Evolutionary conservation across 2,888 invertebrate genomes (phyloP), one percentile per base, ranked within the genome.

Genomic region (Tuta absoluta): DNA sequence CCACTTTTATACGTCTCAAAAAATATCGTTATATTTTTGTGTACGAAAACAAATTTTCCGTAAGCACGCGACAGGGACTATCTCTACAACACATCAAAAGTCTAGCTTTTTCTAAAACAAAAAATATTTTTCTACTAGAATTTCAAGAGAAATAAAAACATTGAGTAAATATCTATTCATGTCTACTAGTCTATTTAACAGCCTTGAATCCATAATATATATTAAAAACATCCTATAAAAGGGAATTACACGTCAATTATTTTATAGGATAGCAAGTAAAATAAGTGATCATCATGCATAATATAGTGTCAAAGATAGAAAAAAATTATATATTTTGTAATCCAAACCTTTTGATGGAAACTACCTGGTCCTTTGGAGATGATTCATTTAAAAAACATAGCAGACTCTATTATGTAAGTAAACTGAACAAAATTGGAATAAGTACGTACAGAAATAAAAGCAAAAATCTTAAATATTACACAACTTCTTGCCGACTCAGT

Each of bases 41-140:
- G 85, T 87, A 80, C 74, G 75, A 84, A 87, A 84, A 81, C 84
- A 87, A 82, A 72, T 73, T 76, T 76, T 49, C 48, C 74, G 72
- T 56, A 79, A 79, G 77, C 79, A 77, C 77, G 75, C 75, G 76
- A 74, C 72, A 75, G 78, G 81, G 85, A 78, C 33, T 69, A 74
- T 75, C 66, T 69, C 85, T 87, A 89, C 80, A 84, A 87, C 75
- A 88, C 87, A 88, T 84, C 84, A 78, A 87, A 86, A 82, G 57
- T 87, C 89, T 89, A 89, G 89, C 89, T 80, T 77, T 74, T 82
- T 80, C 86, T 87, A 87, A 77, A 79, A 87, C 79, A 76, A 73
- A 80, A 81, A 72, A 68, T 76, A 75, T 70, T 75, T 66, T 67
- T 68, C 77, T 79, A 79, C 77, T 72, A 83, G 80, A 80, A 28